phyloP scores from a whole-genome alignment of 2,888 invertebrate genomes.

The Drosophila neotestacea region DNA sequence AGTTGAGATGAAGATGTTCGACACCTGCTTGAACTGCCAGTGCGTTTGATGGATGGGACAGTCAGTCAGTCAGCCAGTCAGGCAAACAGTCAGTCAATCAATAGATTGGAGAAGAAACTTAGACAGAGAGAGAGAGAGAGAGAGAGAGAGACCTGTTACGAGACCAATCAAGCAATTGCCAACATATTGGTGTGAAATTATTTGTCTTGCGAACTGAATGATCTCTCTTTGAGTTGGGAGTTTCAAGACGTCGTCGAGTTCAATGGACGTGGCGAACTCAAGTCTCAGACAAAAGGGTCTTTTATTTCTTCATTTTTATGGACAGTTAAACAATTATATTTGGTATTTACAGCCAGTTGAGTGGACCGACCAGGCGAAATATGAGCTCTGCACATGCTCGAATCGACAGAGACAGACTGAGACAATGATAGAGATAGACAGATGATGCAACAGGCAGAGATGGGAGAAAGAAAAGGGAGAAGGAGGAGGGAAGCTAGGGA shows the following conservation, averaged over 20 bases:
- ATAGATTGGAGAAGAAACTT: constrained; percentile 5
- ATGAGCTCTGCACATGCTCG: constrained; percentile 52
- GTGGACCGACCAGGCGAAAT: constrained; percentile 53
- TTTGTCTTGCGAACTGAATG: constrained; percentile 59
- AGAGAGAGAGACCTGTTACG: constrained; percentile 21
- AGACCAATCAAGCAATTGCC: constrained; percentile 41
- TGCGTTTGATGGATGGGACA: constrained; percentile 65
- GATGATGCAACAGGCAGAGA: constrained; percentile 34
- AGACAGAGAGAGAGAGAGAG: too few relatives aligned
- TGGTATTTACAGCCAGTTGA: constrained; percentile 72
- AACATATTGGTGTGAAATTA: constrained; percentile 72
- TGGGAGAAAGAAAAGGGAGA: background rate
- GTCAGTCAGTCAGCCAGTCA: constrained; percentile 8
- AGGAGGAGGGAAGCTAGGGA: background rate
- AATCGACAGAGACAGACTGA: constrained; percentile 40
- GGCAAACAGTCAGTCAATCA: constrained; percentile 15
- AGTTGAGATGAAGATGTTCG: constrained; percentile 44
- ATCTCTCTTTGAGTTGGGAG: constrained; percentile 52
- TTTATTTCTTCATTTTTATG: constrained; percentile 71
- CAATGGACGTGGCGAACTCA: constrained; percentile 59
- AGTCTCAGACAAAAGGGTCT: constrained; percentile 66
- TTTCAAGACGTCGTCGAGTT: constrained; percentile 45
- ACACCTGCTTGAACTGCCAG: constrained; percentile 56
- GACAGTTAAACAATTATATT: constrained; percentile 76
- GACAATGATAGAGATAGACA: constrained; percentile 37